Evolutionary conservation across 2,113 vertebrate genomes (phyloP).

Genomic region (Herpailurus yagouaroundi): DNA sequence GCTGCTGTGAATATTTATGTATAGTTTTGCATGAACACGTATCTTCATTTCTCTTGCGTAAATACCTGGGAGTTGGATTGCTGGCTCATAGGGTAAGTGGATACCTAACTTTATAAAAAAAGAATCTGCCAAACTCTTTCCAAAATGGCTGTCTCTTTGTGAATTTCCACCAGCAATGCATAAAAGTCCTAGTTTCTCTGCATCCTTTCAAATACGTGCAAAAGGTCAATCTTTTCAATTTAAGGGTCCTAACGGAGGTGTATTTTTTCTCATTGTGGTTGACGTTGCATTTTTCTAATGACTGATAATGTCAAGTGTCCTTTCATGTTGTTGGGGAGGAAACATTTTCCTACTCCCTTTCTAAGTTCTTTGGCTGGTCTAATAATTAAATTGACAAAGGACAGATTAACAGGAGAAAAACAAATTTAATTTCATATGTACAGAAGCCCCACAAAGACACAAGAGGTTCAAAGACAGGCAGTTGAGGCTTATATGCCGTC

Average conservation of each 20-base stretch:
- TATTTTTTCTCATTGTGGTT: constrained; percentile 16
- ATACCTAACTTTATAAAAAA: background rate
- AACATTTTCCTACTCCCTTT: background rate
- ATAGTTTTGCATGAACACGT: background rate
- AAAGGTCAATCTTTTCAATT: background rate
- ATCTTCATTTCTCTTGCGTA: background rate
- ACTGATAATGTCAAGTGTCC: background rate
- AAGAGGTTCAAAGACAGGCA: background rate
- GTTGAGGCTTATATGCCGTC: background rate
- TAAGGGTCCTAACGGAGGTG: background rate
- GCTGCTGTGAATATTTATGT: background rate
- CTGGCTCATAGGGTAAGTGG: background rate
- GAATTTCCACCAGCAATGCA: background rate
- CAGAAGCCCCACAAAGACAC: background rate
- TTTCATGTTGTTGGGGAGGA: background rate
- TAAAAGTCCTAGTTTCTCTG: background rate
- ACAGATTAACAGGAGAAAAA: background rate
- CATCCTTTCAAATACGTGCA: background rate
- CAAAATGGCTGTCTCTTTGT: background rate
- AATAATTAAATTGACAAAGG: background rate
- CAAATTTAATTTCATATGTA: background rate
- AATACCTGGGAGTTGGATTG: background rate
- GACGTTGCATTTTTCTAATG: constrained; percentile 25
- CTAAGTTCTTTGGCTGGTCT: background rate
- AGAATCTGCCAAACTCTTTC: background rate